Evolutionary conservation across 2,888 invertebrate species (phyloP), one percentile per base, ranked within the genome.

Genomic region (Drosophila eohydei): DNA sequence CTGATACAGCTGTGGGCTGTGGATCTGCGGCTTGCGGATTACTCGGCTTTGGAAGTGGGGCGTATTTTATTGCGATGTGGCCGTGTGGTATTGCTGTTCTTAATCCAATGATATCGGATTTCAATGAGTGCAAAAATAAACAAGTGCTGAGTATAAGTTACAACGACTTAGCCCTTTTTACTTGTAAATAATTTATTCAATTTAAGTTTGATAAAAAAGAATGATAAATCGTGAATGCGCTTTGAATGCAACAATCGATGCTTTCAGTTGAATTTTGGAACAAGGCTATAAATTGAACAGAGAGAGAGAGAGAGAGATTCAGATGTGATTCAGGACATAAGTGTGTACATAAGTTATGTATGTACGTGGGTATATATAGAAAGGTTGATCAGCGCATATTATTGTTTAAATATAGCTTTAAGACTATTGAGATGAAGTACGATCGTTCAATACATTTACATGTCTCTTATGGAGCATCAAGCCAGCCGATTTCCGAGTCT

Each of bases 31-130:
- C 14, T 52, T 44, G 46, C 30, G 46, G 38, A 62, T 54, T 63
- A 48, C 21, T 54, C 6, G 34, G 30, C 28, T 60, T 34, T 30
- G 12, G 38, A 66, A 80, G 57, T 71, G 86, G 85, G 83, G 83
- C 83, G 83, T 80, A 69, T 78, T 64, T 73, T 30, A 66, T 60
- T 60, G 48, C 12, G 44, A 34, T 54, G 54, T 34, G 40, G 40
- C 46, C 72, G 30, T 48, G 41, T 26, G 57, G 36, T 36, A 21
- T 57, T 32, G 34, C 26, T 44, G 34, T 38, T 36, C 30, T 41
- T 36, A 56, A 21, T 51, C n/a, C 54, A 32, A 41, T 38, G 57
- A 36, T 57, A 77, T 77, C 74, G 55, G 50, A 30, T 83, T 57
- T 63, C 75, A 78, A 63, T 65, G 46, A 46, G 28, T 11, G 21